These are phyloP conservation scores for Neogobius melanostomus DNA, from an alignment of 2,113 vertebrate species.

Conservation along the genomic window DNA sequence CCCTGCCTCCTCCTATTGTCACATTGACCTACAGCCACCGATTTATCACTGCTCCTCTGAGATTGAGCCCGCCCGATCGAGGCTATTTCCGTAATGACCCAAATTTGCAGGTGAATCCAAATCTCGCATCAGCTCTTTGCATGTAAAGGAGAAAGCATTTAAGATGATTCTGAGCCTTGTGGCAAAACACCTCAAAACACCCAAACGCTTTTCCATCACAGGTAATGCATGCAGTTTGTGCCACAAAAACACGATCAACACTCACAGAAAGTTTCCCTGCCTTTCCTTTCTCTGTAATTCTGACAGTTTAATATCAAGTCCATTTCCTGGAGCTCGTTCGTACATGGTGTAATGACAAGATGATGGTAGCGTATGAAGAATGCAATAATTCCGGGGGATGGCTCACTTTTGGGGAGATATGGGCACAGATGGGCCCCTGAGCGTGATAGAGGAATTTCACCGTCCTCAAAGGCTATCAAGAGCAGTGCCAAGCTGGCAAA, in stretches of 20 bases:
- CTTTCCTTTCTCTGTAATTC: constrained; percentile 63
- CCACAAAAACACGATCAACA: constrained; percentile 37
- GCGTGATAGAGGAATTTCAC: constrained; percentile 69
- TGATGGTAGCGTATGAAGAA: constrained; percentile 58
- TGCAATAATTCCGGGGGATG: constrained; percentile 60
- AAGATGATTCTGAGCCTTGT: constrained; percentile 8
- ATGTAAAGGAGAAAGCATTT: constrained; percentile 35
- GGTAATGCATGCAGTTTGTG: constrained; percentile 1
- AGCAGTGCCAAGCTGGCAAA: constrained; percentile 66
- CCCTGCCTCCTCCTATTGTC: constrained; percentile 49
- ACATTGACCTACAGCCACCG: constrained; percentile 70
- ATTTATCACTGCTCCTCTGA: constrained; percentile 71
- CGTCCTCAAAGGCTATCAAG: constrained; percentile 62
- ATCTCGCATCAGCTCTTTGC: constrained; percentile 48
- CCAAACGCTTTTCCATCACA: background rate
- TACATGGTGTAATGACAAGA: constrained; percentile 57
- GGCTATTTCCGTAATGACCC: constrained; percentile 76
- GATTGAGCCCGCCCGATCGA: constrained; percentile 41
- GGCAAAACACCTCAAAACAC: background rate
- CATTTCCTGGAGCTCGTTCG: constrained; percentile 70
- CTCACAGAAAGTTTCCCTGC: constrained; percentile 36
- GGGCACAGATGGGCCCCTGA: constrained; percentile 68
- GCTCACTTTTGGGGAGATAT: constrained; percentile 60
- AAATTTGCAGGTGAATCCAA: constrained; percentile 70
- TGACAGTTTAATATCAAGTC: constrained; percentile 69